phyloP scores from a whole-genome alignment of 2,113 vertebrate species.

The Rhinopomastus cyanomelas region DNA sequence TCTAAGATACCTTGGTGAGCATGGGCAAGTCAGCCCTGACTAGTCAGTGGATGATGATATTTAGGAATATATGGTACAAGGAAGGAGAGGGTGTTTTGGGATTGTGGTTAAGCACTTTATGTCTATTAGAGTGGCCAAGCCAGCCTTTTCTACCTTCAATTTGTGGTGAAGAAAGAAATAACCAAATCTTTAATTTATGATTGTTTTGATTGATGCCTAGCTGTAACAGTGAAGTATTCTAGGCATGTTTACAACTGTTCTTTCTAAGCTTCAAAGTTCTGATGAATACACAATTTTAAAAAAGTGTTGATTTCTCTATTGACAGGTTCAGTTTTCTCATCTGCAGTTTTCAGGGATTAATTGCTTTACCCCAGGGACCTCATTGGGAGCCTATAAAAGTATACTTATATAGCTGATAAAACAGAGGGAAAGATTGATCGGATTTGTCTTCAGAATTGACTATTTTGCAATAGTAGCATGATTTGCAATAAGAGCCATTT shows the following conservation, averaged over 20 bases:
- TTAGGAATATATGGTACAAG: background rate
- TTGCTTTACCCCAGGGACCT: background rate
- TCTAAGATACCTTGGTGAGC: background rate
- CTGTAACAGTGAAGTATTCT: background rate
- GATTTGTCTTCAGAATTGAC: constrained; percentile 17
- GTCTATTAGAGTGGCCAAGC: background rate
- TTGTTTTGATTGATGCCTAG: background rate
- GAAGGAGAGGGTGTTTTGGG: background rate
- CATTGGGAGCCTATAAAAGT: background rate
- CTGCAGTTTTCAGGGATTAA: background rate
- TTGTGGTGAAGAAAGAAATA: background rate
- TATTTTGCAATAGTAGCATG: constrained; percentile 14
- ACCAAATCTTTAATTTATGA: background rate
- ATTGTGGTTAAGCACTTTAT: background rate
- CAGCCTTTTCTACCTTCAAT: background rate
- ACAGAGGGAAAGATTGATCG: constrained; percentile 6
- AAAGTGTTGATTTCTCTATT: background rate
- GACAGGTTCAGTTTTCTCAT: background rate
- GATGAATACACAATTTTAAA: constrained; percentile 30
- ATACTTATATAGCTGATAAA: background rate
- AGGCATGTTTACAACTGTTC: background rate
- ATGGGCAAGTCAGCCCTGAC: background rate
- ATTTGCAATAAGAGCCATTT: constrained; percentile 32
- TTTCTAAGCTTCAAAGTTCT: background rate
- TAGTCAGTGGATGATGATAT: background rate